Evolutionary conservation across 2,888 invertebrate species (phyloP).

Genomic region (Himalopsyche kuldschensis): DNA sequence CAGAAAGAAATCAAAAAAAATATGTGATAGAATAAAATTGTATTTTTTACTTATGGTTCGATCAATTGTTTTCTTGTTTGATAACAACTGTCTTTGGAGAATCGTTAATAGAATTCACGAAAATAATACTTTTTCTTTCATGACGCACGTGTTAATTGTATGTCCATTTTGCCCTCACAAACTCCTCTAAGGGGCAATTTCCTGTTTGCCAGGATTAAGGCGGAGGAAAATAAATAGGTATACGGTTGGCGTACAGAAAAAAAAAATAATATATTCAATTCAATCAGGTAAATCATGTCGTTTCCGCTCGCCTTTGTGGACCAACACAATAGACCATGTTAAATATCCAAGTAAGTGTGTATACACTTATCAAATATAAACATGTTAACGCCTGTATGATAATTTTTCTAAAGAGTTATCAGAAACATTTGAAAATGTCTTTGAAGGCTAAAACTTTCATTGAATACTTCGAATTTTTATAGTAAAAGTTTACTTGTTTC

Average conservation of each 20-base stretch:
- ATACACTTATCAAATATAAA: not conserved
- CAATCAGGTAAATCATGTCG: conserved; percentile 18
- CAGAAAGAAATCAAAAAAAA: no score
- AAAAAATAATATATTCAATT: conserved; percentile 23
- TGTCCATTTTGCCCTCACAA: conserved; percentile 10
- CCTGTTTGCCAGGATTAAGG: conserved; percentile 7
- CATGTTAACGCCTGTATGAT: not conserved
- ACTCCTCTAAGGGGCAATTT: conserved; percentile 18
- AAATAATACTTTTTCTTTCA: not conserved
- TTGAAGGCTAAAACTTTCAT: no score
- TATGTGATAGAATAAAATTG: no score
- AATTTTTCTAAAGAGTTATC: not conserved
- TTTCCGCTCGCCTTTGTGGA: conserved; percentile 20
- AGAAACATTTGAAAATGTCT: not conserved
- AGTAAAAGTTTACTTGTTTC: no score
- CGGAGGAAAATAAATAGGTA: conserved; percentile 6
- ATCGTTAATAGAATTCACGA: not conserved
- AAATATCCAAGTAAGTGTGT: not conserved
- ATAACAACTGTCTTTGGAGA: not conserved
- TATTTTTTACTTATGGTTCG: no score
- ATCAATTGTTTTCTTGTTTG: not conserved
- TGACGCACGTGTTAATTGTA: conserved; percentile 15
- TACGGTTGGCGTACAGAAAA: conserved; percentile 15
- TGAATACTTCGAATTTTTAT: no score
- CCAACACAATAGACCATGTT: conserved; percentile 1